Percentiles rank a stretch among this genome's conserved stretches.
These are phyloP conservation scores for Trichopria drosophilae DNA, from an alignment of 2,888 invertebrate species.

Conservation along the genomic window DNA sequence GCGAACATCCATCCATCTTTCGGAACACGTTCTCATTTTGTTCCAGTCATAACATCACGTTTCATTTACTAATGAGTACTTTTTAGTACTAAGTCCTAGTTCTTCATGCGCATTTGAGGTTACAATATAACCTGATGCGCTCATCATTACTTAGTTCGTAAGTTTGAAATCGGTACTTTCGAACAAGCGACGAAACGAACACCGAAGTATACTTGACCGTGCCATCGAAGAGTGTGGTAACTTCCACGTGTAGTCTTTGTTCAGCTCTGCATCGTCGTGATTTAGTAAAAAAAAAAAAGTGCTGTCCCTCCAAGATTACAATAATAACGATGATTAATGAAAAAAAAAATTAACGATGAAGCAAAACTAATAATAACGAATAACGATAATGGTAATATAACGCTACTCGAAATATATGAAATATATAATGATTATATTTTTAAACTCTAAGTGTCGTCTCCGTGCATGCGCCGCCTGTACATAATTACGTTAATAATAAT, in stretches of 20 bases:
- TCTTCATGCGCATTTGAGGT: no score
- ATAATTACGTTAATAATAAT: no score
- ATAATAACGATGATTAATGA: conserved; percentile 41
- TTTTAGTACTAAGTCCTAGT: no score
- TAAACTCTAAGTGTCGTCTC: conserved; percentile 59
- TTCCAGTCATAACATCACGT: no score
- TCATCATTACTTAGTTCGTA: no score
- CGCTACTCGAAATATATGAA: conserved; percentile 49
- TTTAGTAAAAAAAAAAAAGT: conserved; percentile 56
- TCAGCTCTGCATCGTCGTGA: conserved; percentile 56
- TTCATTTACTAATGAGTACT: no score
- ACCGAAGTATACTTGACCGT: conserved; percentile 42
- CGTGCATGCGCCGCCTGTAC: conserved; percentile 50
- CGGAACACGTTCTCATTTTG: no score
- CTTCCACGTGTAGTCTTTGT: conserved; percentile 52
- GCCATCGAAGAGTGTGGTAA: conserved; percentile 58
- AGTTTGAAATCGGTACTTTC: neutral
- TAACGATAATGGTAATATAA: conserved; percentile 46
- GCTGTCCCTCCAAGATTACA: conserved; percentile 59
- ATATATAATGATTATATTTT: conserved; percentile 58
- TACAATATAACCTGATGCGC: no score
- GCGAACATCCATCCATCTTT: no score
- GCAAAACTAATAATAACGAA: conserved; percentile 32
- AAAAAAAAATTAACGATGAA: conserved; percentile 25
- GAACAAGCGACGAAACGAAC: conserved; percentile 6